Evolutionary conservation across 2,888 invertebrate species (phyloP).

Genomic region (Geophilus truncorum): DNA sequence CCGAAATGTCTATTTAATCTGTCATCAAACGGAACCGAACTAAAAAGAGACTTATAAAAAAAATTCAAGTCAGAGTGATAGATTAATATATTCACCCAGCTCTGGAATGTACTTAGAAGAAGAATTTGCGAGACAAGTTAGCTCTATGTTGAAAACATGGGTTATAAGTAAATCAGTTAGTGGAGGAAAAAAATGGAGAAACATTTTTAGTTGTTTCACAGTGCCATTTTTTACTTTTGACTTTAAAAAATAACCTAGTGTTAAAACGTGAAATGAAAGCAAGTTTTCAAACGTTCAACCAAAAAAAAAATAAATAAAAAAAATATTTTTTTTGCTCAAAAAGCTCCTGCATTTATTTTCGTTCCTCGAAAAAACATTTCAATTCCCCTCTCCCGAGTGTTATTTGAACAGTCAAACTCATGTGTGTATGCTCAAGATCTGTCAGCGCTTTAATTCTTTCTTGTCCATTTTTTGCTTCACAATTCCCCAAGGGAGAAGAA

Average conservation of each 20-base stretch:
- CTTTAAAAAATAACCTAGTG: no score
- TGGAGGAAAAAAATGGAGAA: background rate
- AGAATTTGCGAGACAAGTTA: constrained; percentile 13
- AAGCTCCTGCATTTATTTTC: background rate
- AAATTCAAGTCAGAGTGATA: background rate
- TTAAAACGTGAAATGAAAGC: no score
- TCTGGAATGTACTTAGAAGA: constrained; percentile 17
- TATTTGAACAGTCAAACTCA: constrained; percentile 21
- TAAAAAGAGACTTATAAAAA: background rate
- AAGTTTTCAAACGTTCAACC: background rate
- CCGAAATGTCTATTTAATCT: constrained; percentile 23
- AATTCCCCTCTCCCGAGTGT: background rate
- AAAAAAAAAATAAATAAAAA: no score
- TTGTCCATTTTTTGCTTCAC: background rate
- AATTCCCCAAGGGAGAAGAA: background rate
- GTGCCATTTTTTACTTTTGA: no score
- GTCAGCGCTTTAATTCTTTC: constrained; percentile 18
- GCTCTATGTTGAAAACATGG: constrained; percentile 9
- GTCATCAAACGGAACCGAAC: constrained; percentile 12
- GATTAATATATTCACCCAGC: constrained; percentile 25
- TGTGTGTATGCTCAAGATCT: constrained; percentile 17
- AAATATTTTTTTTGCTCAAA: no score
- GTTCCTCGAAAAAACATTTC: background rate
- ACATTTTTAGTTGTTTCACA: background rate
- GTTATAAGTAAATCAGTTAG: constrained; percentile 4